Base-by-base conservation (phyloP, 2,888 invertebrate species). In the Exocentrus adspersus region DNA sequence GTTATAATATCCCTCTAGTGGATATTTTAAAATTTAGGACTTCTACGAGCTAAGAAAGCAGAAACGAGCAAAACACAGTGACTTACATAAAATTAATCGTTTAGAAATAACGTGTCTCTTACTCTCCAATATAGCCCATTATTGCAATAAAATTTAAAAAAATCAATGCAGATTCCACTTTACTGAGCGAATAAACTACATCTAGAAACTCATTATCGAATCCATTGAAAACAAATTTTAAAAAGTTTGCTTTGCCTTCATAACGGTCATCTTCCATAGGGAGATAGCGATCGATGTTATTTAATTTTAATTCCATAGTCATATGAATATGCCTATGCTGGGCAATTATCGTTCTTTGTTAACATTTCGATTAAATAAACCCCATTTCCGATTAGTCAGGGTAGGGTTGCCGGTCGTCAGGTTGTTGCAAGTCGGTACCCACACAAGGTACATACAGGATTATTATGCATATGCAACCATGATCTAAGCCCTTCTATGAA, bases 281-380 rank as follows among this genome's bases (percentile, higher is more conserved):
- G 67, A 63, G 59, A 60, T 62, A 65, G 62, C 69, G 67, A 72
- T 63, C 43, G 56, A 59, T 68, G 68, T 68, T 70, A 70, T 67
- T 69, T 64, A 59, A 57, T 67, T 28, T 46, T 43, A 43, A 42
- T 46, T 45, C 41, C 14, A 6, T 24, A 48, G 9, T 30, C 16
- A 14, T 30, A 1, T 10, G 5, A 28, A 30, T 30, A n/a, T n/a
- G n/a, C 48, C 10, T 48, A 21, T 48, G 21, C 48, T 20, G n/a
- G 46, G 19, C 32, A 32, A 32, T 37, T 37, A 37, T 14, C 37
- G 37, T 12, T 37, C 37, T 37, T 37, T 37, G 37, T 37, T 37
- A 37, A 37, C 37, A 37, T 37, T 37, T 37, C 37, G 37, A 37
- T 37, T 37, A 37, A 14, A 37, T 37, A 37, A 37, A 14, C 37